Percentiles rank a stretch among this genome's conserved stretches.
Evolutionary conservation across 2,797 vertebrate genomes (phyloP).

Genomic region (Vireo griseus): DNA sequence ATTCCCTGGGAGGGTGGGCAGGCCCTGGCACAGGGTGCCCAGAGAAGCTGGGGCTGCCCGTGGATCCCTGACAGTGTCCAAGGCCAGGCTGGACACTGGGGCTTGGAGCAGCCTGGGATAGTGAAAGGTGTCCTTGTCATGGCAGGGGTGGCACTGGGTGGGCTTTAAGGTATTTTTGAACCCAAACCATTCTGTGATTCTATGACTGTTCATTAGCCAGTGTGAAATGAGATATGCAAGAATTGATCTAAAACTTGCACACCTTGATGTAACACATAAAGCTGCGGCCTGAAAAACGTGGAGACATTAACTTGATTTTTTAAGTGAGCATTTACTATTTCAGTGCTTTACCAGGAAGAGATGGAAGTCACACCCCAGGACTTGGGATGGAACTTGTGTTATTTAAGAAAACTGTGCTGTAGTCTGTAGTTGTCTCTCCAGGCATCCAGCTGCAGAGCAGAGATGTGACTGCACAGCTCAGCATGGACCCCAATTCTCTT

Average conservation of each 20-base stretch:
- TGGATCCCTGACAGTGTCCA: accelerated
- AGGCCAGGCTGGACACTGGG: accelerated
- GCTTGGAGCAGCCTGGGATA: accelerated
- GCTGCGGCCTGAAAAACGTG: neutral
- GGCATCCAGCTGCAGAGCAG: neutral
- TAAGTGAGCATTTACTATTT: neutral
- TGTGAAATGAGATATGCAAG: neutral
- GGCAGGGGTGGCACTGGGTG: accelerated
- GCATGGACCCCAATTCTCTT: neutral
- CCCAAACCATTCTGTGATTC: neutral
- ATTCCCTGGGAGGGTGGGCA: neutral
- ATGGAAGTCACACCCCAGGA: neutral
- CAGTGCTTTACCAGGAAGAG: neutral
- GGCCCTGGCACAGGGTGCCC: neutral
- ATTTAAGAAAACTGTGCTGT: neutral
- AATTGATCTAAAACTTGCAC: neutral
- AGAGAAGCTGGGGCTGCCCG: neutral
- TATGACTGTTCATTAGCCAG: neutral
- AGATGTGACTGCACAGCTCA: neutral
- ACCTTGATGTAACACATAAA: neutral
- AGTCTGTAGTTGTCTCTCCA: neutral
- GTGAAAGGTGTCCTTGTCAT: neutral
- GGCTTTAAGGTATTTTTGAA: neutral
- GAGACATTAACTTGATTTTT: neutral
- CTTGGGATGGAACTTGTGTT: neutral